A percentile compares a stretch with the other conserved stretches of the same genome.
Conservation (phyloP, 2,888 invertebrate genomes). For the Folsomia manolachei region DNA sequence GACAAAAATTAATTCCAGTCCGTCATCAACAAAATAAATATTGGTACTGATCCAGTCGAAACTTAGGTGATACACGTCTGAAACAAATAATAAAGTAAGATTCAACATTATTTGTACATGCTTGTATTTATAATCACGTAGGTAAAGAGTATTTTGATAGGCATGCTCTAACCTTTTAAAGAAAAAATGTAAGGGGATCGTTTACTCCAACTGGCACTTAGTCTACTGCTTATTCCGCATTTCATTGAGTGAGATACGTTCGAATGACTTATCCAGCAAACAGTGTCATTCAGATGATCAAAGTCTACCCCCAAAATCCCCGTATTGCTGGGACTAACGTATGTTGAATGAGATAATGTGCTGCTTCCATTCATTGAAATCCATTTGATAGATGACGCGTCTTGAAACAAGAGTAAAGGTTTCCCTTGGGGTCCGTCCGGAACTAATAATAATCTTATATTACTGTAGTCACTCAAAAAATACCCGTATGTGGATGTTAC, state of each 20-base stretch:
- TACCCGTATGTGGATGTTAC: too few species aligned
- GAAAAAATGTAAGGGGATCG: constrained; percentile 64
- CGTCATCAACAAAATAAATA: constrained; percentile 78
- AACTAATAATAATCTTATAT: too few species aligned
- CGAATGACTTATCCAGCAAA: constrained; percentile 67
- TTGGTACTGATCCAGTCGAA: constrained; percentile 82
- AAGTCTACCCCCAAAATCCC: constrained; percentile 59
- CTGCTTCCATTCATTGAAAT: constrained; percentile 60
- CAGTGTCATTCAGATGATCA: constrained; percentile 65
- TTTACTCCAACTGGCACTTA: constrained; percentile 61
- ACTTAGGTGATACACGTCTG: constrained; percentile 72
- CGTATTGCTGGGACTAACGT: constrained; percentile 30
- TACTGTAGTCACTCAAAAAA: too few species aligned
- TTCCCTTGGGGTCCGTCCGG: constrained; percentile 60
- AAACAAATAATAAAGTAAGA: constrained; percentile 35
- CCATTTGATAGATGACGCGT: constrained; percentile 65
- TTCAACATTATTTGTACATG: too few species aligned
- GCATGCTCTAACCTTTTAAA: constrained; percentile 60
- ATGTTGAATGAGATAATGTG: constrained; percentile 16
- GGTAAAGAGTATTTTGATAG: not conserved
- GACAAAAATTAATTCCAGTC: constrained; percentile 67
- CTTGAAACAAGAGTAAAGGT: constrained; percentile 68
- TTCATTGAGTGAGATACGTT: constrained; percentile 62
- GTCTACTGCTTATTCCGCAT: constrained; percentile 67
- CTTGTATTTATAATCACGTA: too few species aligned